Percentiles rank a stretch among this genome's conserved stretches.
Evolutionary conservation across 2,888 invertebrate genomes (phyloP).

Genomic region (Noctua comes): DNA sequence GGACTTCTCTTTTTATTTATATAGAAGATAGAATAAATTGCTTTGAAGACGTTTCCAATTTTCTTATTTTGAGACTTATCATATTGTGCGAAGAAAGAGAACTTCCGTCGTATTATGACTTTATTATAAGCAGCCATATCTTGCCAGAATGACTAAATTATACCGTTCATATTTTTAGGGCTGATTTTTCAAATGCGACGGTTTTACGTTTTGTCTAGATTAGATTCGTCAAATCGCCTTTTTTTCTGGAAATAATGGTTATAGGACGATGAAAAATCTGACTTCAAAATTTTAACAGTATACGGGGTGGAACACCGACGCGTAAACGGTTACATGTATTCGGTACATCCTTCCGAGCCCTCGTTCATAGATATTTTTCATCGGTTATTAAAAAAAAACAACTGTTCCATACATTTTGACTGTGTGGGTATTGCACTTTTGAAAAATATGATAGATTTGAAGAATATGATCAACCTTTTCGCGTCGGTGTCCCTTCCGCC

Average conservation of each 20-base stretch:
- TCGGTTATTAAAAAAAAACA: too few relatives aligned
- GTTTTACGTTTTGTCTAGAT: neutral
- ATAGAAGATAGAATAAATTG: conserved; percentile 49
- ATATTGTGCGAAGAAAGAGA: neutral
- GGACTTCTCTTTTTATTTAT: too few relatives aligned
- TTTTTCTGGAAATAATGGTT: neutral
- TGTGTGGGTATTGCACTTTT: too few relatives aligned
- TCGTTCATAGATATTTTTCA: too few relatives aligned
- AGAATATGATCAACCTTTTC: too few relatives aligned
- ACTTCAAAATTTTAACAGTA: too few relatives aligned
- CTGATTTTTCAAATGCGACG: neutral
- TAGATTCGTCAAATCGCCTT: neutral
- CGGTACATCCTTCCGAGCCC: too few relatives aligned
- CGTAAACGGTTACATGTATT: too few relatives aligned
- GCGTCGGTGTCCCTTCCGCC: too few relatives aligned
- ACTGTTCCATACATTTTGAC: too few relatives aligned
- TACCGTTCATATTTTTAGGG: neutral
- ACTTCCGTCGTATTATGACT: neutral
- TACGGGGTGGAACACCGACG: too few relatives aligned
- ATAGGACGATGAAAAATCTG: neutral
- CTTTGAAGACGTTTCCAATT: conserved; percentile 29
- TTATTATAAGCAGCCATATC: conserved; percentile 13
- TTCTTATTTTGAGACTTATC: conserved; percentile 12
- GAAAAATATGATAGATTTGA: too few relatives aligned
- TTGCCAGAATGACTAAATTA: neutral